Evolutionary conservation across 2,888 invertebrate species (phyloP), one percentile per base, ranked within the genome.

Genomic region (Cataglyphis altisquamis): DNA sequence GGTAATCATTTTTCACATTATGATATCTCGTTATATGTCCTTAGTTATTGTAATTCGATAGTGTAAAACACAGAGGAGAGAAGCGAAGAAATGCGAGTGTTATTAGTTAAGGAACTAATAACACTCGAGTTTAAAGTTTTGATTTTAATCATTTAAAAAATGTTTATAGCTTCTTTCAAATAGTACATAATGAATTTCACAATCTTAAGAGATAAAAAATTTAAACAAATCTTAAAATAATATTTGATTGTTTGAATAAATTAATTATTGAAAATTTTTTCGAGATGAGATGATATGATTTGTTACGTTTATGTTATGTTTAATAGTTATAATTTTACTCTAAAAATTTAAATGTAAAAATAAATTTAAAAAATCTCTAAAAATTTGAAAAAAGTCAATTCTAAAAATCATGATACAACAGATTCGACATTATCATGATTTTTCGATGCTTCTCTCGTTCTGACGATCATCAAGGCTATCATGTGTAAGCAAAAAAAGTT

Each of bases 1-100:
- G 98, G 98, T 98, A 92, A 86, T 64, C 41, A 29, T 77, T 84
- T 62, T 57, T 78, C 62, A 41, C 64, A 74, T 70, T 64, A 29
- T 74, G 57, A 39, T 55, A 36, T 82, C 66, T 67, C 78, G 39
- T 45, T 75, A 36, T 45, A n/a, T 62, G 18, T 41, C 0, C 63
- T 73, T 32, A 63, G 6, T 48, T 39, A 63, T 52, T 75, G 21
- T 21, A 25, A 52, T 63, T 29, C 18, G 25, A 3, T n/a, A 39
- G 6, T 25, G 15, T 45, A 41, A 41, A 25, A 41, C 18, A 25
- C 3, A 10, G 8, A 10, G 8, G 2, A 10, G 10, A 21, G 57
- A 57, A 57, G 12, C n/a, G 3, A 57, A 39, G 21, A 29, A 12
- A 70, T 21, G 32, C 15, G n/a, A 45, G 4, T 45, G 15, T 45